Percentiles rank a stretch among this genome's conserved stretches.
Conservation (phyloP, 2,797 vertebrate species). For the Chrosomus eos region DNA sequence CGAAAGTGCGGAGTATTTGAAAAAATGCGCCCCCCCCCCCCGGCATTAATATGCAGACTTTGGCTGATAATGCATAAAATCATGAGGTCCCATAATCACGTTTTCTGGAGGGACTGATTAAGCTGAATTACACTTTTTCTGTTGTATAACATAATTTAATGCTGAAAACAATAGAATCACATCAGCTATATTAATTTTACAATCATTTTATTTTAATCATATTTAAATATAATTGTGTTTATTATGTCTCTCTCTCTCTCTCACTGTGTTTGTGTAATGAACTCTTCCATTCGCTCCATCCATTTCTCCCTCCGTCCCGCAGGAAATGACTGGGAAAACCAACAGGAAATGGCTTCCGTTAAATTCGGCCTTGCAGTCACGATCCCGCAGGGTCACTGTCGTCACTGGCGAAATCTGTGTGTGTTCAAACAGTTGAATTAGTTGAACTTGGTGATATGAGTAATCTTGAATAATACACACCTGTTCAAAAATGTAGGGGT, state of each 20-base stretch:
- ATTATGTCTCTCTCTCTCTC: background rate
- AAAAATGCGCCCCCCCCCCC: no score
- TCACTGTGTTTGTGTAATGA: slow-evolving; percentile 78
- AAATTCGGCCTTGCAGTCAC: slow-evolving; percentile 71
- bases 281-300: slow-evolving; percentile 65
- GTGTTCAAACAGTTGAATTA: background rate
- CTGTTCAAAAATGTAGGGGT: no score
- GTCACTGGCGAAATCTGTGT: slow-evolving; percentile 61
- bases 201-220: background rate
- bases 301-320: slow-evolving; percentile 73
- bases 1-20: no score
- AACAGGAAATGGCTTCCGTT: slow-evolving; percentile 81
- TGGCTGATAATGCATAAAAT: no score
- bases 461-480: background rate
- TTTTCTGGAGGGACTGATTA: no score
- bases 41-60: no score
- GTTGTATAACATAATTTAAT: background rate
- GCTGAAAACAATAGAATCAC: background rate
- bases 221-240: background rate
- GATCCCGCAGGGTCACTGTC: slow-evolving; percentile 73
- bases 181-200: background rate
- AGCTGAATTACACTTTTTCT: background rate
- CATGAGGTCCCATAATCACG: no score
- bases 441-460: background rate
- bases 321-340: slow-evolving; percentile 78